These are phyloP conservation scores for Holocentrus rufus DNA, from an alignment of 2,797 vertebrate genomes.

Conservation along the genomic window DNA sequence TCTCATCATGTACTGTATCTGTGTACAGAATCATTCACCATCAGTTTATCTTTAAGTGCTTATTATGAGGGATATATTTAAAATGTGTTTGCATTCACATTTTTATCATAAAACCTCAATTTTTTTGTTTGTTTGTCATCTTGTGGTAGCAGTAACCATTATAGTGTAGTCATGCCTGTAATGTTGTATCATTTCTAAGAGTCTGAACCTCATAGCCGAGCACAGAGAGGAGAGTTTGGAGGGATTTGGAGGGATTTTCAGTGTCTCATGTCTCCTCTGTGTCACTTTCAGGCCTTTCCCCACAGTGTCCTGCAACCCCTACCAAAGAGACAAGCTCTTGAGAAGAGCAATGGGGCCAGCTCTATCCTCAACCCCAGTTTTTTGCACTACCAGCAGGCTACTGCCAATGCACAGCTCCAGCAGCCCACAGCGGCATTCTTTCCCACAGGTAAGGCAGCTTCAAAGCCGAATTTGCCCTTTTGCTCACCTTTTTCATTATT, in stretches of 20 bases:
- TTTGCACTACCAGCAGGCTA: conserved; percentile 96
- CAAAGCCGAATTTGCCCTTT: not conserved
- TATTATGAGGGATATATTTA: conserved; percentile 53
- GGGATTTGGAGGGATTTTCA: not conserved
- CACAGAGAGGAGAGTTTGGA: not conserved
- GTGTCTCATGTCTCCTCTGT: conserved; percentile 49
- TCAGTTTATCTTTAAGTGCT: conserved; percentile 60
- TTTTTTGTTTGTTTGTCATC: conserved; percentile 54
- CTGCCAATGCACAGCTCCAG: conserved; percentile 91
- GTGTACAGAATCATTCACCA: conserved; percentile 60
- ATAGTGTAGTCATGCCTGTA: conserved; percentile 51
- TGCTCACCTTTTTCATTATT: not conserved
- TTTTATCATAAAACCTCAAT: conserved; percentile 46
- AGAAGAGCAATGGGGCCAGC: conserved; percentile 92
- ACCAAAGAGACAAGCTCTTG: conserved; percentile 98
- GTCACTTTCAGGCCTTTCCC: conserved; percentile 87
- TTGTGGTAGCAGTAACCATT: conserved; percentile 58
- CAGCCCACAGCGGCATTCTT: conserved; percentile 81
- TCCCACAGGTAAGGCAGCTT: conserved; percentile 59
- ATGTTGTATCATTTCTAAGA: conserved; percentile 37
- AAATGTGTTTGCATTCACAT: conserved; percentile 55
- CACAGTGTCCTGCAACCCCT: conserved; percentile 90
- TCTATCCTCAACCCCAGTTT: conserved; percentile 91
- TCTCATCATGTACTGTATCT: conserved; percentile 73
- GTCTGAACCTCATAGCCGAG: conserved; percentile 25